Evolutionary conservation across 2,797 vertebrate genomes (phyloP).

Genomic region (Centroberyx gerrardi): DNA sequence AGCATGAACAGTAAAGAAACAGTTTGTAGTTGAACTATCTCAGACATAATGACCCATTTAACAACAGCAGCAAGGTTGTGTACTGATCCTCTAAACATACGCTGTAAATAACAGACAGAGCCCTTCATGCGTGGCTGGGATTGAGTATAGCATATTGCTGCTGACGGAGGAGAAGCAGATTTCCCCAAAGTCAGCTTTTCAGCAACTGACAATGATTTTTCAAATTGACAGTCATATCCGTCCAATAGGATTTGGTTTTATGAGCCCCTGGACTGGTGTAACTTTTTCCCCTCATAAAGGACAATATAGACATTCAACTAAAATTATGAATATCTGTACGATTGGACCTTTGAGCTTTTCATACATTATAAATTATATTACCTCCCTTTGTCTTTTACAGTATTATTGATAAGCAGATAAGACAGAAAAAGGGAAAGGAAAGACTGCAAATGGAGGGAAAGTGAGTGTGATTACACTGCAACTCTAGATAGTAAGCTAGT

Average conservation of each 20-base stretch:
- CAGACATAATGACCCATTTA: conserved; percentile 22
- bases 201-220: background rate
- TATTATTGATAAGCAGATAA: background rate
- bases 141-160: conserved; percentile 32
- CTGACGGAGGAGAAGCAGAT: conserved; percentile 45
- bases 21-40: background rate
- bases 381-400: conserved; percentile 11
- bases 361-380: background rate
- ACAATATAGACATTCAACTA: background rate
- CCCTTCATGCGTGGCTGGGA: background rate
- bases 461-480: background rate
- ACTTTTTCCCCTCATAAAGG: conserved; percentile 38
- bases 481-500: background rate
- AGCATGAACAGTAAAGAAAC: background rate
- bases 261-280: background rate
- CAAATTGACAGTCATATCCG: background rate
- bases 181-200: conserved; percentile 44
- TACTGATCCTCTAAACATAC: conserved; percentile 9
- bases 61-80: conserved; percentile 16
- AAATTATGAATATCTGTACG: conserved; percentile 1
- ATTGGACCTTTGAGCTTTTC: conserved; percentile 58
- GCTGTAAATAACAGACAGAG: conserved; percentile 16
- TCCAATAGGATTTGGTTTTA: conserved; percentile 35
- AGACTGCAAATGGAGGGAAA: background rate
- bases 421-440: background rate